Evolutionary conservation across 2,888 invertebrate species (phyloP).

Genomic region (Thymelicus lineola): DNA sequence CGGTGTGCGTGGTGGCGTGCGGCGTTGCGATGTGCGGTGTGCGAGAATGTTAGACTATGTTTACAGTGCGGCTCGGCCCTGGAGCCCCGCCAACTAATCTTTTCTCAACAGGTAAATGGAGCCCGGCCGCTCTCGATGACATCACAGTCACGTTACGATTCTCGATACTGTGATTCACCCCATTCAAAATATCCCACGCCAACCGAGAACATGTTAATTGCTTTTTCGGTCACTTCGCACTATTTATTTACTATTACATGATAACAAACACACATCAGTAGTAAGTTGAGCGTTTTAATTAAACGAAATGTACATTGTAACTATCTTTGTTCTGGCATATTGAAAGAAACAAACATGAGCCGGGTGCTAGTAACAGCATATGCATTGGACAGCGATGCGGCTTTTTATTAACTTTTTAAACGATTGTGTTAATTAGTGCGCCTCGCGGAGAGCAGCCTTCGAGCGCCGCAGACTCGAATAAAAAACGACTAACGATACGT

Average conservation of each 20-base stretch:
- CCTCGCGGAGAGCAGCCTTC: conserved; percentile 64
- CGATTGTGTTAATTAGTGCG: conserved; percentile 81
- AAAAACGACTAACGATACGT: conserved; percentile 71
- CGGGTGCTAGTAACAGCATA: conserved; percentile 55
- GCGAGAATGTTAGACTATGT: conserved; percentile 54
- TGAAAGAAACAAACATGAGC: conserved; percentile 34
- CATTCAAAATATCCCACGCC: conserved; percentile 65
- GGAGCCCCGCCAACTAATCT: conserved; percentile 74
- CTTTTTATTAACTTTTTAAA: conserved; percentile 81
- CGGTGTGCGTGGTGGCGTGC: conserved; percentile 40
- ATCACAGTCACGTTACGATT: conserved; percentile 60
- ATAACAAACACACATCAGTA: background rate
- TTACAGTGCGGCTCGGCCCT: conserved; percentile 63
- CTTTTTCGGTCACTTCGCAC: conserved; percentile 10
- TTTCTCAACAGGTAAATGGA: conserved; percentile 77
- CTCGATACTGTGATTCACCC: conserved; percentile 69
- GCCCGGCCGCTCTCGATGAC: conserved; percentile 66
- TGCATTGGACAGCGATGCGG: conserved; percentile 71
- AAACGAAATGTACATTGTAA: conserved; percentile 32
- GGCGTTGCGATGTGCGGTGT: conserved; percentile 45
- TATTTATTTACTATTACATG: conserved; percentile 23
- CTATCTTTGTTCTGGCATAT: conserved; percentile 28
- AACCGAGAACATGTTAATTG: conserved; percentile 51
- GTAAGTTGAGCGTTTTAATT: conserved; percentile 19
- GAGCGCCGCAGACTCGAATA: conserved; percentile 58